Conservation (phyloP, 2,888 invertebrate genomes). For the Sminthurides aquaticus region DNA sequence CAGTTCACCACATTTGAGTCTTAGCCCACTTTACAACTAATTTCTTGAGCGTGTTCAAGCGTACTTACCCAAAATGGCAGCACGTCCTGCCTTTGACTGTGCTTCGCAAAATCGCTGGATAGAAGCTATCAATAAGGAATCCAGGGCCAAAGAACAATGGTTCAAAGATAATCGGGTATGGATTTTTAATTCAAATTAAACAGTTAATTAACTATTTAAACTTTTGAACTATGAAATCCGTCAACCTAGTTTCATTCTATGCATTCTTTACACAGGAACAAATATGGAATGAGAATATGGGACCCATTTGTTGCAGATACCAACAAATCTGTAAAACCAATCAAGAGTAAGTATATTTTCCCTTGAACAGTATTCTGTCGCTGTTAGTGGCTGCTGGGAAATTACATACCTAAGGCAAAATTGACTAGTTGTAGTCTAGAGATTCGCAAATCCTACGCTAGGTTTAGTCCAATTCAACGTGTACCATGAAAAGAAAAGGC, state of each 20-base stretch:
- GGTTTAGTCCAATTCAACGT: too few relatives aligned
- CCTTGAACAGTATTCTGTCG: too few relatives aligned
- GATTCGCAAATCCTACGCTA: too few relatives aligned
- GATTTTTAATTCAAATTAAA: background rate
- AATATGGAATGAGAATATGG: slow-evolving; percentile 36
- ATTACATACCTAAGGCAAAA: too few relatives aligned
- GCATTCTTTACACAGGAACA: slow-evolving; percentile 21
- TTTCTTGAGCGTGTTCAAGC: background rate
- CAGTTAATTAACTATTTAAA: background rate
- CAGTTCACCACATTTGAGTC: background rate
- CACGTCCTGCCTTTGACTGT: background rate
- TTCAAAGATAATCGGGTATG: slow-evolving; percentile 20
- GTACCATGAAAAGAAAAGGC: too few relatives aligned
- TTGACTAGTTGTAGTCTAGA: too few relatives aligned
- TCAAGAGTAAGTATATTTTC: slow-evolving; percentile 27
- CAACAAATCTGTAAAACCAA: slow-evolving; percentile 35
- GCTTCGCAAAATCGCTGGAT: background rate
- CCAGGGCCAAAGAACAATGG: slow-evolving; percentile 35
- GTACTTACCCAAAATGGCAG: background rate
- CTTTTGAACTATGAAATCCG: too few relatives aligned
- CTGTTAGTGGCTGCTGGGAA: too few relatives aligned
- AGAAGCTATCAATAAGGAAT: slow-evolving; percentile 19
- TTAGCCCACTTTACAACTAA: background rate
- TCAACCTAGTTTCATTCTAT: background rate
- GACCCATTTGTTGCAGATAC: slow-evolving; percentile 38